These are phyloP conservation scores for Stegana nigrithorax DNA, from an alignment of 2,888 invertebrate genomes.

Conservation along the genomic window DNA sequence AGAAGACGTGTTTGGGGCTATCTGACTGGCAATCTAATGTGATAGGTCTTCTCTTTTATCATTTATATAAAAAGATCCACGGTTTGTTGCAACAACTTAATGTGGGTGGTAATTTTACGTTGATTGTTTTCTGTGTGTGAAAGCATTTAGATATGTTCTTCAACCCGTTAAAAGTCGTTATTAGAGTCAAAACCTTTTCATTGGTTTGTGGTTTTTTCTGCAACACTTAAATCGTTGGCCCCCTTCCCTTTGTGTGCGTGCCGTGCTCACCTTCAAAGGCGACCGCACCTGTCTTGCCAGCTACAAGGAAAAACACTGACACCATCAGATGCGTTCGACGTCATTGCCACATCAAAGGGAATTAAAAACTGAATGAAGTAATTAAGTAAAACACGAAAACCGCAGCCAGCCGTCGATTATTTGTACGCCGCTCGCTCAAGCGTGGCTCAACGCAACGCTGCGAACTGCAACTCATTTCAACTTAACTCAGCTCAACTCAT, in stretches of 20 bases:
- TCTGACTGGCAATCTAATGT: too few species aligned
- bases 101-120: too few species aligned
- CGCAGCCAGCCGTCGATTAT: constrained; percentile 49
- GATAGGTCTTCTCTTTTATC: too few species aligned
- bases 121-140: too few species aligned
- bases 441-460: not conserved
- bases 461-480: too few species aligned
- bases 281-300: not conserved
- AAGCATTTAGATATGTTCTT: too few species aligned
- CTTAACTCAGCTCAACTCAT: too few species aligned
- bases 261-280: not conserved
- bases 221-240: not conserved
- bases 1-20: too few species aligned
- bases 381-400: constrained; percentile 59
- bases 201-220: constrained; percentile 6
- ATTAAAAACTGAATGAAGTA: constrained; percentile 56
- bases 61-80: too few species aligned
- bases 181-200: not conserved
- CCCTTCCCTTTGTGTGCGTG: too few species aligned
- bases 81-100: too few species aligned
- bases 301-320: not conserved
- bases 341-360: constrained; percentile 54
- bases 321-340: not conserved
- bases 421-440: constrained; percentile 41
- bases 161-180: too few species aligned